These are phyloP conservation scores for Calephelis virginiensis DNA, from an alignment of 1,140 invertebrate genomes.

Conservation along the genomic window DNA sequence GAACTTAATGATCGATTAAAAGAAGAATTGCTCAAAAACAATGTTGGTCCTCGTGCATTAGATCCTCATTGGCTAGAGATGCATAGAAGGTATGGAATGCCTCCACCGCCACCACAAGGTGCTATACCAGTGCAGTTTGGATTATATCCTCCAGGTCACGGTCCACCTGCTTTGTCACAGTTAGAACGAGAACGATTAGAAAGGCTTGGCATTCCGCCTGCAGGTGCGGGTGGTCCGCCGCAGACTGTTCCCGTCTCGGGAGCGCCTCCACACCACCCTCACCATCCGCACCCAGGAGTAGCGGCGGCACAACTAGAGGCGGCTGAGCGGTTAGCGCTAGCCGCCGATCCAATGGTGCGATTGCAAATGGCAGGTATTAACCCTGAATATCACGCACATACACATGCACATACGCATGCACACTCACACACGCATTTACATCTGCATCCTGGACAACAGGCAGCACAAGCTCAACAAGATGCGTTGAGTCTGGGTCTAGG, in stretches of 20 bases:
- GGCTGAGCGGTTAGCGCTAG: conserved; percentile 65
- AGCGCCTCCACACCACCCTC: conserved; percentile 59
- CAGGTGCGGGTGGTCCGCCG: conserved; percentile 65
- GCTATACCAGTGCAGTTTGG: conserved; percentile 81
- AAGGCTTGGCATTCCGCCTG: conserved; percentile 85
- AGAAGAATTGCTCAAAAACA: conserved; percentile 90
- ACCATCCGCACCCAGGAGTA: conserved; percentile 78
- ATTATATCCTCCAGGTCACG: conserved; percentile 82
- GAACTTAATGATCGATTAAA: conserved; percentile 89
- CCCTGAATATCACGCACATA: conserved; percentile 89
- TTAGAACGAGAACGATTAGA: conserved; percentile 93
- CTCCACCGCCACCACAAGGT: conserved; percentile 68
- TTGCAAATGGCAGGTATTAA: conserved; percentile 92
- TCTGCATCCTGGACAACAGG: conserved; percentile 90
- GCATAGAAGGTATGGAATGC: conserved; percentile 83
- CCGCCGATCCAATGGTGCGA: conserved; percentile 81
- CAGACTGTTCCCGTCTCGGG: conserved; percentile 74
- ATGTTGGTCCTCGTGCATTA: conserved; percentile 80
- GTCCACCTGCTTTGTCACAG: conserved; percentile 84
- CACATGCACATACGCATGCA: conserved; percentile 88
- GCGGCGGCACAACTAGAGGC: conserved; percentile 80
- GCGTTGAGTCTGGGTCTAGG: conserved; percentile 67
- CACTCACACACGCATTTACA: conserved; percentile 95
- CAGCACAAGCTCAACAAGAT: conserved; percentile 84
- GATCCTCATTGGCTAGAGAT: conserved; percentile 96